Evolutionary conservation across 2,888 invertebrate species (phyloP).

Genomic region (Drosophila ustulata): DNA sequence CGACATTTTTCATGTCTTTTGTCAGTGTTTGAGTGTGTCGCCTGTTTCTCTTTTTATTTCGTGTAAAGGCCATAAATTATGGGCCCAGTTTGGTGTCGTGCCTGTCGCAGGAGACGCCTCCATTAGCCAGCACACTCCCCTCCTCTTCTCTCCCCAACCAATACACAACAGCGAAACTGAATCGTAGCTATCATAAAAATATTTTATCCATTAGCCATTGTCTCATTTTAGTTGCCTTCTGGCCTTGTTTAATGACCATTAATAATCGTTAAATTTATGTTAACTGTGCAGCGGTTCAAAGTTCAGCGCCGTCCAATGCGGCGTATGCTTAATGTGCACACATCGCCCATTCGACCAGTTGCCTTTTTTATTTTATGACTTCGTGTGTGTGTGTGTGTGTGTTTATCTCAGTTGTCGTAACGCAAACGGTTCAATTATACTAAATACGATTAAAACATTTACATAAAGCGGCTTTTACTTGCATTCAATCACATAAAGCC

Average conservation of each 20-base stretch:
- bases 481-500: conserved; percentile 7
- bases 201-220: conserved; percentile 76
- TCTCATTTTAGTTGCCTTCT: conserved; percentile 39
- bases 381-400: background rate
- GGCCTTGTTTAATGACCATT: conserved; percentile 72
- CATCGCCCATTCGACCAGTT: background rate
- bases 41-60: conserved; percentile 39
- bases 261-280: conserved; percentile 79
- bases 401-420: background rate
- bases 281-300: conserved; percentile 47
- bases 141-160: background rate
- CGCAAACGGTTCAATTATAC: conserved; percentile 10
- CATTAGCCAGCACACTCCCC: conserved; percentile 28
- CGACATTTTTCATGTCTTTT: conserved; percentile 39
- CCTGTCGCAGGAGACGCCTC: conserved; percentile 31
- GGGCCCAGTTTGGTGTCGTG: conserved; percentile 61
- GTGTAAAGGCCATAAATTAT: conserved; percentile 74
- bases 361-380: background rate
- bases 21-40: conserved; percentile 16
- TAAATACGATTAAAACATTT: conserved; percentile 25
- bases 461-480: conserved; percentile 10
- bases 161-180: conserved; percentile 8
- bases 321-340: conserved; percentile 54
- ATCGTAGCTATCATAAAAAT: conserved; percentile 65
- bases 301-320: conserved; percentile 33